A percentile compares a stretch with the other conserved stretches of the same genome.
These are phyloP conservation scores for Cosmia pyralina DNA, from an alignment of 2,888 invertebrate genomes.

Conservation along the genomic window DNA sequence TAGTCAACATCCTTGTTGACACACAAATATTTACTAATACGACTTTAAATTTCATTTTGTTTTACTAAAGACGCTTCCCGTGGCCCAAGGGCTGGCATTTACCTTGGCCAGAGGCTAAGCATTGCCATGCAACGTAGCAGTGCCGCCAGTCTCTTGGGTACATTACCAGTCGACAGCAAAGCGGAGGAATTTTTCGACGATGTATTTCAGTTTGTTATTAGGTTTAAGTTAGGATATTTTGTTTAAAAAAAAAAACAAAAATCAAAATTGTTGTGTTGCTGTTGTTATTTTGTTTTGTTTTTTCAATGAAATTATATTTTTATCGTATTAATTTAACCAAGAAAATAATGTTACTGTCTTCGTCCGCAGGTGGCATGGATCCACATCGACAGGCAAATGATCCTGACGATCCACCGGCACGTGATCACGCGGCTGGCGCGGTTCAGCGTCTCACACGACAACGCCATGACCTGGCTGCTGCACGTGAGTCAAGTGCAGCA, in stretches of 20 bases:
- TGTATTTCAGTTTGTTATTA: too few relatives aligned
- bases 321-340: neutral
- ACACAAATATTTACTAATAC: neutral
- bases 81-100: too few relatives aligned
- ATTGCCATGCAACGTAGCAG: neutral
- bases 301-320: too few relatives aligned
- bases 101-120: neutral
- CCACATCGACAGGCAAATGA: constrained; percentile 98
- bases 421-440: constrained; percentile 97
- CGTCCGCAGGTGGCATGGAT: constrained; percentile 96
- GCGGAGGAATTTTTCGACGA: too few relatives aligned
- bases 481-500: constrained; percentile 97
- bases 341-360: neutral
- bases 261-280: too few relatives aligned
- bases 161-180: neutral
- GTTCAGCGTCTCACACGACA: constrained; percentile 97
- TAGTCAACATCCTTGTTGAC: neutral
- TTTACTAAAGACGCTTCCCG: neutral
- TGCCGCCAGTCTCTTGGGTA: neutral
- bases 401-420: constrained; percentile 97
- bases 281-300: neutral
- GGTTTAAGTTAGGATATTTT: neutral
- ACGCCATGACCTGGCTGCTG: constrained; percentile 97
- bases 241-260: too few relatives aligned
- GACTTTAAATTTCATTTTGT: neutral